phyloP scores from a whole-genome alignment of 2,113 vertebrate species.

The Macrotis lagotis region DNA sequence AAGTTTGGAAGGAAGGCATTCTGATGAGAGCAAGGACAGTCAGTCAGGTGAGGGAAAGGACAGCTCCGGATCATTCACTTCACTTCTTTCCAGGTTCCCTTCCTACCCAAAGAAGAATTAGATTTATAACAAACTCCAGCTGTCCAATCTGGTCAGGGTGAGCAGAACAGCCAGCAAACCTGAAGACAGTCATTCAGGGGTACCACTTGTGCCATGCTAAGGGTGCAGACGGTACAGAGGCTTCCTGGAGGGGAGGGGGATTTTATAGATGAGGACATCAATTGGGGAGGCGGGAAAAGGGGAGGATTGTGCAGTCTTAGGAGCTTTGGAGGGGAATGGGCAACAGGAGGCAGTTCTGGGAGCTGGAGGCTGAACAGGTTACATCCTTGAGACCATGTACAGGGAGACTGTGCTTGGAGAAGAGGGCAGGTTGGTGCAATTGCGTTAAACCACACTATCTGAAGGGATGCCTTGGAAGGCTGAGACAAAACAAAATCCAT shows the following conservation, averaged over 20 bases:
- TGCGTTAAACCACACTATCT: neutral
- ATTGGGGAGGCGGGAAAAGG: neutral
- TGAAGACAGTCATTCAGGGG: neutral
- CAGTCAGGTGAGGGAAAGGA: neutral
- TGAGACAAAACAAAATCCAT: neutral
- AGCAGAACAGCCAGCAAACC: no score
- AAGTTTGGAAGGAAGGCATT: neutral
- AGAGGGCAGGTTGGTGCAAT: neutral
- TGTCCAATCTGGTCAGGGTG: neutral
- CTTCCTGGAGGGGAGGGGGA: no score
- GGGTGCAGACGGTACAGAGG: no score
- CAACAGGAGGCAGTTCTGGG: no score
- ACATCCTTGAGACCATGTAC: no score
- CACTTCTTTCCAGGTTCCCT: neutral
- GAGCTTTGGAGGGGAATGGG: no score
- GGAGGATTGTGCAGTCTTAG: neutral
- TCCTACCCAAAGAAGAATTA: neutral
- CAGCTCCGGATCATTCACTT: neutral
- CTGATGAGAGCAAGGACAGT: neutral
- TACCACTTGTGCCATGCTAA: neutral
- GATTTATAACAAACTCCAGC: neutral
- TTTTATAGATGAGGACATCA: no score
- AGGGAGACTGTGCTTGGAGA: neutral
- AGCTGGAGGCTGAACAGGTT: no score
- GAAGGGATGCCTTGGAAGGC: neutral